Base-by-base conservation (phyloP, 2,888 invertebrate species). In the Myathropa florea region DNA sequence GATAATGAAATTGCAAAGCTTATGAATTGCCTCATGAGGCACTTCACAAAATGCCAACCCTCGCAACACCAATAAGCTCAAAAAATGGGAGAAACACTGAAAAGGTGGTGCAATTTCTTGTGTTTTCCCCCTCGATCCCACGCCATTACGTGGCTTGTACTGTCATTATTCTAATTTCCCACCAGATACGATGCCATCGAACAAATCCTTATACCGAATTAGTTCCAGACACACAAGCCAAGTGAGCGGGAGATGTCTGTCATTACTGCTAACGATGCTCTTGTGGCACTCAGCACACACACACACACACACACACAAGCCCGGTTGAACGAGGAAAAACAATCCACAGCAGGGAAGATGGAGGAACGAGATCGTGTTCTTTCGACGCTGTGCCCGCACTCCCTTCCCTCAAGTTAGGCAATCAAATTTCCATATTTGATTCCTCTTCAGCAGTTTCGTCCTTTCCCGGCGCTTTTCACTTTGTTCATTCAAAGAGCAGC, bases 351-450 rank as follows among this genome's bases (percentile, higher is more conserved):
- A 23, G 57, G 12, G n/a, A 57, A 57, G 55, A n/a, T n/a, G 23
- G 9, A 57, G 18, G 18, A 12, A 46, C 46, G 30, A 39, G 39
- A 39, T 55, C 6, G 7, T 24, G 12, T 23, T 12, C 4, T 46
- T 18, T 46, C 18, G 18, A 46, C 7, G 46, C 14, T 24, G 24
- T 12, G 9, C 18, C 53, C 3, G 33, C 18, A n/a, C n/a, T 6
- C 46, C 46, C 4, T 2, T 18, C 46, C 46, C 3, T 2, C 18
- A 46, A n/a, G n/a, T 59, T 24, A 59, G 18, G 70, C 70, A 39
- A 70, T 70, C 36, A 70, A 59, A 70, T 70, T 70, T 59, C 67
- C 53, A 53, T 30, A 30, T n/a, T 28, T 67, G 67, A 67, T 53
- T 53, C 28, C 26, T 6, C 53, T 21, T 67, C 24, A 36, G 23